Evolutionary conservation across 1,140 invertebrate genomes (phyloP), one percentile per base, ranked within the genome.

Genomic region (Drosophila tsacasi): DNA sequence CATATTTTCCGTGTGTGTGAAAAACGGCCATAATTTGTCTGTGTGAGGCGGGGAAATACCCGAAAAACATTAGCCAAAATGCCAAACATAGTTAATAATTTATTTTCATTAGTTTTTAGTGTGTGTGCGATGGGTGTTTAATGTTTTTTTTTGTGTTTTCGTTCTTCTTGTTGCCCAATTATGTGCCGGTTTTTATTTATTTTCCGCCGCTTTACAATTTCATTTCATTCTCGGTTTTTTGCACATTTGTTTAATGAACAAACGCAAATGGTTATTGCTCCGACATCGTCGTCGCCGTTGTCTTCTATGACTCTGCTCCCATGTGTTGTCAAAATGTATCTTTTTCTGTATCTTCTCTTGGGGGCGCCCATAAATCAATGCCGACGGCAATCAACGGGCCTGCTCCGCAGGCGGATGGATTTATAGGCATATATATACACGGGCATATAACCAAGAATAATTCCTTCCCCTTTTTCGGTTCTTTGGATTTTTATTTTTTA

Each of bases 161-260:
- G 40, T 21, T 21, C 42, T 44, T 12, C 5, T 21, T 40, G 39
- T 15, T 39, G 37, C 13, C 46, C 63, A 57, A 71, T 71, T 72
- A 49, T 69, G 66, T 12, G 59, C 27, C 65, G 12, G 17, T 39
- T 46, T 19, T 52, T 69, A 13, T 63, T 63, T 63, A 54, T 66
- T 62, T 65, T 32, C 21, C 54, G 27, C 17, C 40, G 66, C 27
- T 55, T 49, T 55, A 67, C 47, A 46, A 55, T 71, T 68, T 50
- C 59, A 37, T 57, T 55, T 32, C 32, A 49, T 49, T 25, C 25
- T 49, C 46, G 21, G 12, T 42, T 66, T 76, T 67, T 67, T 77
- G 74, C 74, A 62, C 64, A 77, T 78, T 69, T 77, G 74, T 77
- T 77, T 78, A 78, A 78, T 78, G 65, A 77, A 78, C 49, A 78